Evolutionary conservation across 2,113 vertebrate species (phyloP).

Genomic region (Sphyrna mokarran): DNA sequence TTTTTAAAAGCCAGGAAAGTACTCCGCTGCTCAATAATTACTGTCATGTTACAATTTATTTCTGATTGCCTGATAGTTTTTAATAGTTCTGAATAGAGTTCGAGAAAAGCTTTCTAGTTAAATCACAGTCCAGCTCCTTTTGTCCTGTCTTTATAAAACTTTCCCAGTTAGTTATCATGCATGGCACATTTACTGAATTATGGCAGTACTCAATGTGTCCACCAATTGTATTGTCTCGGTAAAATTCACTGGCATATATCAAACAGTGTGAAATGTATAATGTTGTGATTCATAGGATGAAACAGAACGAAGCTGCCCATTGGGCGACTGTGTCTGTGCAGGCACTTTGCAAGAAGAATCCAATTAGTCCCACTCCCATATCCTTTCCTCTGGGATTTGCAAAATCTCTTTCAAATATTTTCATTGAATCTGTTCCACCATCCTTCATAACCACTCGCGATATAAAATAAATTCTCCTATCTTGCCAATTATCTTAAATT

Average conservation of each 20-base stretch:
- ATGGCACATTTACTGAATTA: not conserved
- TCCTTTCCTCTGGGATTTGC: not conserved
- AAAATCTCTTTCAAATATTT: not conserved
- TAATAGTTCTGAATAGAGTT: not conserved
- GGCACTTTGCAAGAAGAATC: not conserved
- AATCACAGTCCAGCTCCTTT: not conserved
- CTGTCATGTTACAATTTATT: conserved; percentile 19
- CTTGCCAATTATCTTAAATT: not conserved
- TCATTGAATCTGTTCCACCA: not conserved
- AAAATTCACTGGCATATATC: not conserved
- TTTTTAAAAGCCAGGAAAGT: not conserved
- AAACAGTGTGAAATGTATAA: not conserved
- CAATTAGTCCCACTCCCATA: not conserved
- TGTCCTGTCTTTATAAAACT: not conserved
- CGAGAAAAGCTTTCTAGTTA: not conserved
- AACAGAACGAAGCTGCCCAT: not conserved
- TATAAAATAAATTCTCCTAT: not conserved
- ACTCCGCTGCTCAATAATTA: not conserved
- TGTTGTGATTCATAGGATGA: not conserved
- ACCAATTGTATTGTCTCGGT: not conserved
- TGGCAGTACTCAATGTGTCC: not conserved
- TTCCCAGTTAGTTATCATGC: not conserved
- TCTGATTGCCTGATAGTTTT: conserved; percentile 2
- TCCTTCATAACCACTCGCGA: not conserved
- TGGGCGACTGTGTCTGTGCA: not conserved